Percentiles rank a stretch among this genome's conserved stretches.
Conservation (phyloP, 2,113 vertebrate species). For the Prolemur simus region DNA sequence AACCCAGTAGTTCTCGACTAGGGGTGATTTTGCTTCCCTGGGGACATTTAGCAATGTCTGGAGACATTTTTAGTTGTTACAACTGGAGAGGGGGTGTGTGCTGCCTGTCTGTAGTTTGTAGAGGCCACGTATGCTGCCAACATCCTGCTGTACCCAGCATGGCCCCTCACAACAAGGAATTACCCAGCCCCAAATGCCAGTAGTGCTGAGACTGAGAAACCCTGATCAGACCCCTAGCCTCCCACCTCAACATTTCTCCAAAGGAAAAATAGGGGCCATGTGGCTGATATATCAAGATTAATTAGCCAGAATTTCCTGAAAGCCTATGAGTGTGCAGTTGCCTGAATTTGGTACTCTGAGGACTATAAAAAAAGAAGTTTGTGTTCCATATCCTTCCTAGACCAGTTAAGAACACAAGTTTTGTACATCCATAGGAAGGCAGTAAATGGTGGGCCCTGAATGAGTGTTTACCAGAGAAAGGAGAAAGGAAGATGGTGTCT, state of each 20-base stretch:
- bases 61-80: background rate
- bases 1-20: background rate
- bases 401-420: background rate
- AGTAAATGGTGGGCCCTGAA: background rate
- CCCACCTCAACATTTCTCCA: background rate
- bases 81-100: background rate
- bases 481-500: background rate
- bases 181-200: background rate
- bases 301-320: background rate
- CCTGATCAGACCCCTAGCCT: too few relatives aligned
- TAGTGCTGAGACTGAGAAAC: background rate
- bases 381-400: background rate
- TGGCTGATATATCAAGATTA: background rate
- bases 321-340: background rate
- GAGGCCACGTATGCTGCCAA: background rate
- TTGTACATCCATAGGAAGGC: background rate
- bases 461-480: background rate
- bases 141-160: fast-evolving
- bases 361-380: background rate
- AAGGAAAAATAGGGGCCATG: background rate
- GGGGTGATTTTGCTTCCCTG: background rate
- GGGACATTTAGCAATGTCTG: background rate
- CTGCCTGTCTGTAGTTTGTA: background rate
- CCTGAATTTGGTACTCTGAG: background rate
- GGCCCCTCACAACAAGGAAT: background rate